These are phyloP conservation scores for Clavelina lepadiformis DNA, from an alignment of 23 tunicate genomes.

Conservation along the genomic window DNA sequence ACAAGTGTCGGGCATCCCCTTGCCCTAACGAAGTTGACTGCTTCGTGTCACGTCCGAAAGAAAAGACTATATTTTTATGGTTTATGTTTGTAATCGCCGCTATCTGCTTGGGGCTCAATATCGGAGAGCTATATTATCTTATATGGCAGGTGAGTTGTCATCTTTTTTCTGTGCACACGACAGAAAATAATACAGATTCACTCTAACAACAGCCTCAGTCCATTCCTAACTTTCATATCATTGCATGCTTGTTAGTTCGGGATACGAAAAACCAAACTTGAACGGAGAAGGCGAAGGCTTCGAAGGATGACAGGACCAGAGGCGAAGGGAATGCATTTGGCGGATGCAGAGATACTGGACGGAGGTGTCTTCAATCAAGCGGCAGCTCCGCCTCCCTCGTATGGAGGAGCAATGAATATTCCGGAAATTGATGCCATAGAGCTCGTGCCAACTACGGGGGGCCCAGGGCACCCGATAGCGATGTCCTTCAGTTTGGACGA, in stretches of 20 bases:
- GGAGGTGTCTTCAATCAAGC: slow-evolving; percentile 24
- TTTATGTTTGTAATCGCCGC: slow-evolving; percentile 88
- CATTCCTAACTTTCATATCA: neutral
- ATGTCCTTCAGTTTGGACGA: slow-evolving; percentile 81
- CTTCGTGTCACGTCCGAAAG: slow-evolving; percentile 97
- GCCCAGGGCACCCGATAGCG: slow-evolving; percentile 41
- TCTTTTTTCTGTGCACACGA: no score
- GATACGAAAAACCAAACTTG: slow-evolving; percentile 6
- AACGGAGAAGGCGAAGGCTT: neutral
- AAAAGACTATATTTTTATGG: slow-evolving; percentile 98
- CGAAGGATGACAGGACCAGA: neutral
- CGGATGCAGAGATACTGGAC: slow-evolving; percentile 24
- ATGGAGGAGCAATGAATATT: slow-evolving; percentile 29
- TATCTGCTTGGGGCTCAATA: slow-evolving; percentile 71
- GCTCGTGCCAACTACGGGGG: slow-evolving; percentile 3
- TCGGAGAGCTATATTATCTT: slow-evolving; percentile 62
- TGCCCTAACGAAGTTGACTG: slow-evolving; percentile 97
- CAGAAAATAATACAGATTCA: no score
- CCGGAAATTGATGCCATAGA: slow-evolving; percentile 28
- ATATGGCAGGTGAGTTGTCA: slow-evolving; percentile 72
- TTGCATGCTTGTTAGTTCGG: slow-evolving; percentile 13
- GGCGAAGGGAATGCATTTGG: slow-evolving; percentile 2
- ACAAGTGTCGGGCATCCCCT: slow-evolving; percentile 70
- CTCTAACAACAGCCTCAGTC: neutral
- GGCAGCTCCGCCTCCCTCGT: slow-evolving; percentile 73